Evolutionary conservation across 2,888 invertebrate genomes (phyloP).

Genomic region (Rambutsinella grinnellia): DNA sequence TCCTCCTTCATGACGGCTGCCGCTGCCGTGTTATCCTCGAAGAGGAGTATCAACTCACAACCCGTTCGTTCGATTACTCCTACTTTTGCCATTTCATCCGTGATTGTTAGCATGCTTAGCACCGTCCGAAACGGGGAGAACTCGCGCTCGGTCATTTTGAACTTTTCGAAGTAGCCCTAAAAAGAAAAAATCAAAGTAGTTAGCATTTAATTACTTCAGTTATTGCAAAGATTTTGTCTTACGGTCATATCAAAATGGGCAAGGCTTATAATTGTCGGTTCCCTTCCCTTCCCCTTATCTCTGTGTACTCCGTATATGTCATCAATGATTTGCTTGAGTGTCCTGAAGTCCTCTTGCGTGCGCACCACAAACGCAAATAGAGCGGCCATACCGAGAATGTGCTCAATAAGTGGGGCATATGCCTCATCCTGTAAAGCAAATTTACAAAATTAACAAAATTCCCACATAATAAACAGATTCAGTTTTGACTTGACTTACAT

Average conservation of each 20-base stretch:
- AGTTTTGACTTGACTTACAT: neutral
- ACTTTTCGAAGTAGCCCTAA: neutral
- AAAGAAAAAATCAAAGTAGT: no score
- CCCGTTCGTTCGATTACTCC: slow-evolving; percentile 17
- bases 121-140: slow-evolving; percentile 9
- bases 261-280: slow-evolving; percentile 9
- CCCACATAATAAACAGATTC: neutral
- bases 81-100: slow-evolving; percentile 7
- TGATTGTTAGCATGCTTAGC: slow-evolving; percentile 15
- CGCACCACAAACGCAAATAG: slow-evolving; percentile 22
- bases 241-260: slow-evolving; percentile 1
- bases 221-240: no score
- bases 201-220: neutral
- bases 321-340: neutral
- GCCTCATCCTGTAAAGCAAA: slow-evolving; percentile 8
- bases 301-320: slow-evolving; percentile 9
- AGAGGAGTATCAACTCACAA: slow-evolving; percentile 37
- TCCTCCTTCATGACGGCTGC: slow-evolving; percentile 6
- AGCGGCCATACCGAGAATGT: slow-evolving; percentile 4
- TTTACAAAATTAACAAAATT: neutral
- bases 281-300: slow-evolving; percentile 4
- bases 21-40: slow-evolving; percentile 9
- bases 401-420: slow-evolving; percentile 40
- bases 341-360: slow-evolving; percentile 17
- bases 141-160: neutral